Base-by-base conservation (phyloP, 2,888 invertebrate species). In the Eupsilia transversa region DNA sequence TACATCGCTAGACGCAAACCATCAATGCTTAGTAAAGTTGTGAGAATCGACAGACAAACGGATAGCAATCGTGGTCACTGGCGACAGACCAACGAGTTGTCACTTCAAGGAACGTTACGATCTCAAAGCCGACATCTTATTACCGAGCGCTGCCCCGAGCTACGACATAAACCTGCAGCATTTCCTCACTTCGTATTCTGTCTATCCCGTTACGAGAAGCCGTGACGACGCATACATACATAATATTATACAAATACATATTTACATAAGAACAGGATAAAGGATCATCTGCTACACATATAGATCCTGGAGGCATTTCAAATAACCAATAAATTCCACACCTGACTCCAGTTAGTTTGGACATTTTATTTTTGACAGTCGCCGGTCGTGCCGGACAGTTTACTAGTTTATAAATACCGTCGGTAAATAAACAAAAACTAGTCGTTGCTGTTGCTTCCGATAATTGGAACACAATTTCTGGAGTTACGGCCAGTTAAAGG, bases 381-480 rank as follows among this genome's bases (percentile, higher is more conserved):
- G 61, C 66, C 67, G 67, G 79, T 82, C 83, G 73, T 77, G 80
- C 57, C 72, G 56, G 43, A 12, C 77, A 67, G 70, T 83, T 86
- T 74, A 84, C 79, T 52, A 78, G 77, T 76, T 77, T 74, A 79
- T 81, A 84, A 81, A 86, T 85, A 84, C 63, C 77, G 12, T 54
- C 56, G 46, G 56, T 69, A 82, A 79, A 85, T 80, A 77, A 83
- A 80, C 74, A 72, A 64, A 49, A 52, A 9, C 56, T 70, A 38
- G 43, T 23, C 57, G 67, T 72, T 79, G 69, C 77, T 59, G 72
- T 75, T 66, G 68, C 69, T 61, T 80, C 80, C 74, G 73, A 86
- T 87, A 90, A 90, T 88, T 89, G 88, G 88, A 89, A 83, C 86
- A 88, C 70, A 76, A 84, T 88, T 88, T 86, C 84, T 75, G 70